Evolutionary conservation across 1,140 invertebrate species (phyloP).

Genomic region (Drosophila sucinea): DNA sequence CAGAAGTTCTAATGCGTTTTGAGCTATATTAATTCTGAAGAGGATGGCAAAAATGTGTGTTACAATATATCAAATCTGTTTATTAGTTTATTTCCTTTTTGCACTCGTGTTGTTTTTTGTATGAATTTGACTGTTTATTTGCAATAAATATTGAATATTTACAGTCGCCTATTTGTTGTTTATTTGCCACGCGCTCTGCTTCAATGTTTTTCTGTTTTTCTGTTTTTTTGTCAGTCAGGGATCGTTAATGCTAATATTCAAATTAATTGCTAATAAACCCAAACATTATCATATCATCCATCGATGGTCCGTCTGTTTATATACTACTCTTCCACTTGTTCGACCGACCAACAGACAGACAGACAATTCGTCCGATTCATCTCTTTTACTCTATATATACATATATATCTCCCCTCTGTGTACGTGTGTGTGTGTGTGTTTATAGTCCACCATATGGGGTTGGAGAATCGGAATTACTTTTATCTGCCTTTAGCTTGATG

Average conservation of each 20-base stretch:
- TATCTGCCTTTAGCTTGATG: conserved; percentile 39
- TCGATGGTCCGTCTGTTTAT: conserved; percentile 52
- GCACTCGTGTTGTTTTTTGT: conserved; percentile 26
- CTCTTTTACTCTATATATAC: conserved; percentile 27
- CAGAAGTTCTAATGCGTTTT: background rate
- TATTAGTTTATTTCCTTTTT: conserved; percentile 14
- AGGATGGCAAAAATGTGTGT: background rate
- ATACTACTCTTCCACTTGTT: conserved; percentile 38
- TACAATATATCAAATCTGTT: conserved; percentile 5
- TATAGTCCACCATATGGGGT: conserved; percentile 48
- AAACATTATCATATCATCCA: conserved; percentile 22
- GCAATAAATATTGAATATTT: conserved; percentile 14
- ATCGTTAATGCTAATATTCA: conserved; percentile 64
- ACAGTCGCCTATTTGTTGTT: conserved; percentile 41
- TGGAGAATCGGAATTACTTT: conserved; percentile 49
- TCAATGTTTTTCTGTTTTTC: conserved; percentile 46
- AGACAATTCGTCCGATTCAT: conserved; percentile 27
- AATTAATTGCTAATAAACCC: conserved; percentile 76
- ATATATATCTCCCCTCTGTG: conserved; percentile 26
- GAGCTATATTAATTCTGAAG: background rate
- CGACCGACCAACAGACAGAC: conserved; percentile 39
- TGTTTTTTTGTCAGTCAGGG: conserved; percentile 41
- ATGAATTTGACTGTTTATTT: conserved; percentile 7
- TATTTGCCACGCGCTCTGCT: conserved; percentile 57
- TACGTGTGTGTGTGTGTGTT: conserved; percentile 29